Evolutionary conservation across 2,888 invertebrate genomes (phyloP).

Genomic region (Lepidocyrtoides sp.): DNA sequence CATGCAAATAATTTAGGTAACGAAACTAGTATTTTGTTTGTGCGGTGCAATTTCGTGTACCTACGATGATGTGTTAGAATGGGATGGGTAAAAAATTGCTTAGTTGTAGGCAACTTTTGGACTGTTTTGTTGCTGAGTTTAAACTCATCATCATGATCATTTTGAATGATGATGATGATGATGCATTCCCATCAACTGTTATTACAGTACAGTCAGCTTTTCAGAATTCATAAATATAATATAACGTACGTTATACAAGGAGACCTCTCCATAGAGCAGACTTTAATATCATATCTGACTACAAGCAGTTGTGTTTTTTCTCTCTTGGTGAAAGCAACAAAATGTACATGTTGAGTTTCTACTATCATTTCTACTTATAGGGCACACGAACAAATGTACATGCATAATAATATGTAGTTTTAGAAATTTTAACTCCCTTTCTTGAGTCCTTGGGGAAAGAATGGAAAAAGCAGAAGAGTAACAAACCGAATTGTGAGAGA

Average conservation of each 20-base stretch:
- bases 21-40: background rate
- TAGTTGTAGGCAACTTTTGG: background rate
- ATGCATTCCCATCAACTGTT: conserved; percentile 75
- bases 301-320: background rate
- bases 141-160: conserved; percentile 20
- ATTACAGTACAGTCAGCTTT: conserved; percentile 72
- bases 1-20: background rate
- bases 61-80: too few relatives aligned
- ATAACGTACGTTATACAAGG: conserved; percentile 54
- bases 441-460: conserved; percentile 46
- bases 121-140: conserved; percentile 14
- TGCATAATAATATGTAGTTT: conserved; percentile 44
- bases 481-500: background rate
- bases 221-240: conserved; percentile 75
- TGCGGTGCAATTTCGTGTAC: background rate
- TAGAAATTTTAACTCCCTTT: conserved; percentile 41
- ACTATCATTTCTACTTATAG: too few relatives aligned
- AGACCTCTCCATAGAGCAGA: background rate
- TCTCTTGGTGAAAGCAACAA: conserved; percentile 12
- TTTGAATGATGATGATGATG: conserved; percentile 51
- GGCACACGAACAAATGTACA: conserved; percentile 44
- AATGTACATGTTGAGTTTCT: background rate
- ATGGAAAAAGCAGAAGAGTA: conserved; percentile 35
- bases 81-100: conserved; percentile 20
- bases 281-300: background rate